Evolutionary conservation across 2,888 invertebrate species (phyloP).

Genomic region (Phlogophora meticulosa): DNA sequence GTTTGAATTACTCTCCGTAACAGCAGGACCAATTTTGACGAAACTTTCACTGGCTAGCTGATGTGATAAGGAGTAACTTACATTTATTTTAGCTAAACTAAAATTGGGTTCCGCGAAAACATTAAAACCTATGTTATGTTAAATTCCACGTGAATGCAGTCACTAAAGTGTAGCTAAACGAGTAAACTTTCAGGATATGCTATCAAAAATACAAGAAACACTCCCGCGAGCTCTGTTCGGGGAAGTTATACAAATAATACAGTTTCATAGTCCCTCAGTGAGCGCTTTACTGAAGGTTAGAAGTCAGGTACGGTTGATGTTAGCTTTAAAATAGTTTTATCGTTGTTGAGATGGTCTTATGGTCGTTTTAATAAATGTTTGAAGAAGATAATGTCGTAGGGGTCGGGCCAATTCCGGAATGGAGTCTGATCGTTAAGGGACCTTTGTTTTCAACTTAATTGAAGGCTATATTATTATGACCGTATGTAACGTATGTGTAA

Average conservation of each 20-base stretch:
- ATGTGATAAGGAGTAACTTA: no score
- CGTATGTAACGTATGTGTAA: no score
- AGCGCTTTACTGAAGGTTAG: not conserved
- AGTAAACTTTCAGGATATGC: slow-evolving; percentile 6
- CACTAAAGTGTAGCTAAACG: no score
- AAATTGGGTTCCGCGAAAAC: no score
- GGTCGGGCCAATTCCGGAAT: not conserved
- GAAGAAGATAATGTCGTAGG: not conserved
- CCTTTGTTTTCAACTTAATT: not conserved
- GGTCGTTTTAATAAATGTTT: slow-evolving; percentile 2
- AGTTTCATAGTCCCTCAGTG: slow-evolving; percentile 32
- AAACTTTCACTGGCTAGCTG: no score
- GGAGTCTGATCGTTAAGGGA: not conserved
- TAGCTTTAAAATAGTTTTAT: slow-evolving; percentile 13
- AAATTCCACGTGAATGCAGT: no score
- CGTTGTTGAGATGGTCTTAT: not conserved
- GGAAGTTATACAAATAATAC: slow-evolving; percentile 32
- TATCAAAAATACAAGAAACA: slow-evolving; percentile 53
- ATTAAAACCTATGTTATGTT: no score
- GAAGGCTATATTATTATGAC: no score
- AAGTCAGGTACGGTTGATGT: not conserved
- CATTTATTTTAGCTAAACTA: no score
- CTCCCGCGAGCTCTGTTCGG: slow-evolving; percentile 16
- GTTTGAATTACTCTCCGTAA: no score
- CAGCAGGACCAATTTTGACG: no score